Evolutionary conservation across 2,113 vertebrate species (phyloP).

Genomic region (Mohoua ochrocephala): DNA sequence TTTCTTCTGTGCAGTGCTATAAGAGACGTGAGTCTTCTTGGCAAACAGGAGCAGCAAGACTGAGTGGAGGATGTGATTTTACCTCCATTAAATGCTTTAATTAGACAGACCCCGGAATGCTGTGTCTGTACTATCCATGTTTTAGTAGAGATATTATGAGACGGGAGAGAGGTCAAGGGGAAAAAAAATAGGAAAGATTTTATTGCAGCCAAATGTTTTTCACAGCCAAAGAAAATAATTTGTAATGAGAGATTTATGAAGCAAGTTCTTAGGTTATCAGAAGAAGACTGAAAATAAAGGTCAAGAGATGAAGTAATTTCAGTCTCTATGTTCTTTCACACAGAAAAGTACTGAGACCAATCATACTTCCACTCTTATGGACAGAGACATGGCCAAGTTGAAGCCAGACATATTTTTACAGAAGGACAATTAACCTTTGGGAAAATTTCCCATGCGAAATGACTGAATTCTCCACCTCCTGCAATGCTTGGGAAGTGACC

Average conservation of each 20-base stretch:
- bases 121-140: not conserved
- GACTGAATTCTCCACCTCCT: not conserved
- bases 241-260: constrained; percentile 22
- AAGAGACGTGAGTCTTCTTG: not conserved
- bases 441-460: constrained; percentile 1
- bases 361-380: not conserved
- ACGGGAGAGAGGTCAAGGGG: not conserved
- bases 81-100: not conserved
- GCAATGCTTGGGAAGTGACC: not conserved
- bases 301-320: not conserved
- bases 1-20: not conserved
- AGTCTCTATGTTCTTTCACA: not conserved
- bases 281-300: not conserved
- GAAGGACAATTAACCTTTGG: not conserved
- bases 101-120: not conserved
- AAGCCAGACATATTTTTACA: not conserved
- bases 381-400: not conserved
- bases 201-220: not conserved
- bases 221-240: constrained; percentile 36
- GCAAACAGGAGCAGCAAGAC: not conserved
- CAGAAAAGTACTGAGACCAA: not conserved
- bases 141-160: not conserved
- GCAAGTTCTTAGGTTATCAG: constrained; percentile 42
- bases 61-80: not conserved
- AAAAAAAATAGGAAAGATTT: not conserved